Percentiles rank a stretch among this genome's conserved stretches.
These are phyloP conservation scores for Calosoma granatense DNA, from an alignment of 1,140 invertebrate species.

Conservation along the genomic window DNA sequence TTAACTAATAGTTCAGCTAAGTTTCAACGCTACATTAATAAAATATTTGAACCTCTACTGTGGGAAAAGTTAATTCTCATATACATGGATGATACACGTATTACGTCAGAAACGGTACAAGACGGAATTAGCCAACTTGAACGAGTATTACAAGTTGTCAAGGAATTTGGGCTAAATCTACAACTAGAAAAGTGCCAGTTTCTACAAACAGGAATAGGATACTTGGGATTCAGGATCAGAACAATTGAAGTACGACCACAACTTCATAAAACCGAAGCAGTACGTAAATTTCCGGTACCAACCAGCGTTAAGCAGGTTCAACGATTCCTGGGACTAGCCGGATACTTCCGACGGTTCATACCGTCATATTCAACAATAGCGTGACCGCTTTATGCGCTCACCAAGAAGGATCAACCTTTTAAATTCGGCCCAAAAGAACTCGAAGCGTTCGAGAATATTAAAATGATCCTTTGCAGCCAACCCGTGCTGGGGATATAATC, in stretches of 20 bases:
- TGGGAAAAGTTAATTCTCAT: too few relatives aligned
- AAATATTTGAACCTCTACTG: too few relatives aligned
- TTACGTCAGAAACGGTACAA: too few relatives aligned
- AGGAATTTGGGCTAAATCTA: too few relatives aligned
- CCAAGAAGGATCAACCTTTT: conserved; percentile 17
- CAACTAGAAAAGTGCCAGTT: too few relatives aligned
- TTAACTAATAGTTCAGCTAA: conserved; percentile 18
- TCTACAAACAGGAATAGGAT: too few relatives aligned
- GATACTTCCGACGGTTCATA: conserved; percentile 31
- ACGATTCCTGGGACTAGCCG: conserved; percentile 26
- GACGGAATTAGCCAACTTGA: too few relatives aligned
- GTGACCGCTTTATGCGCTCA: conserved; percentile 21
- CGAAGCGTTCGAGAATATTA: conserved; percentile 19
- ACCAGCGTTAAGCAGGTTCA: conserved; percentile 24
- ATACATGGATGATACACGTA: too few relatives aligned
- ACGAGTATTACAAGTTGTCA: too few relatives aligned
- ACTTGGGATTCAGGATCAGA: too few relatives aligned
- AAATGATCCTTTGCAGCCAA: conserved; percentile 17
- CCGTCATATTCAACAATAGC: conserved; percentile 22
- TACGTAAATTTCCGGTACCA: conserved; percentile 27
- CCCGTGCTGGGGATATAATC: conserved; percentile 31
- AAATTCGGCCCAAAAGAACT: conserved; percentile 13
- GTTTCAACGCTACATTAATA: too few relatives aligned
- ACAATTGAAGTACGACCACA: conserved; percentile 23
- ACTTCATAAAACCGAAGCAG: conserved; percentile 26